A percentile compares a stretch with the other conserved stretches of the same genome.
Evolutionary conservation across 53 echinoderm and acorn worm genomes (phyloP).

Genomic region (Echinometra lucunter): DNA sequence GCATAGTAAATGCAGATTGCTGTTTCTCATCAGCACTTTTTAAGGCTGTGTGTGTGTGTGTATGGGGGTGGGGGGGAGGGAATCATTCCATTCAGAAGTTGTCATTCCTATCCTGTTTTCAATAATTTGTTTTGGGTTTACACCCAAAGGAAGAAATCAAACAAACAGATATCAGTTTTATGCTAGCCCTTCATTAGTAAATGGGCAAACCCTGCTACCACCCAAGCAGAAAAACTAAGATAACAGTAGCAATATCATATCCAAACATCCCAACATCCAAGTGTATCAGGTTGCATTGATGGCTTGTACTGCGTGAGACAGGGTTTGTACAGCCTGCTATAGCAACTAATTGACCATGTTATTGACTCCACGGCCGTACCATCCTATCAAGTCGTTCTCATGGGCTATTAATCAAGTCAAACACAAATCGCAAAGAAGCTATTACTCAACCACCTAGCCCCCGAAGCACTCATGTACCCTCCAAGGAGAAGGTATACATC

Average conservation of each 20-base stretch:
- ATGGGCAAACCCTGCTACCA: neutral
- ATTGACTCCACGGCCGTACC: neutral
- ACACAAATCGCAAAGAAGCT: neutral
- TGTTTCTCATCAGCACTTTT: neutral
- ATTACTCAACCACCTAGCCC: neutral
- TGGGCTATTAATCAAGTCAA: conserved; percentile 8
- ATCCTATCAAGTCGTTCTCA: neutral
- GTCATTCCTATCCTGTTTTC: neutral
- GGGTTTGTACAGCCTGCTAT: neutral
- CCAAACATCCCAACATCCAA: neutral
- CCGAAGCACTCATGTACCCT: too few relatives aligned
- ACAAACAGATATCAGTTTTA: neutral
- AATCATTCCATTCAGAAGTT: neutral
- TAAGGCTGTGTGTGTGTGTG: neutral
- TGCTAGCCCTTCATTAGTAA: neutral
- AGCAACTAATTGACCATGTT: conserved; percentile 5
- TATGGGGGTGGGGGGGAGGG: neutral
- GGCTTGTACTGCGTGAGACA: neutral
- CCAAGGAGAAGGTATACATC: neutral
- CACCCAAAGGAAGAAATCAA: neutral
- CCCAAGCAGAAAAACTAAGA: neutral
- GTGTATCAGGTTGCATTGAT: neutral
- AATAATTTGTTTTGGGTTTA: neutral
- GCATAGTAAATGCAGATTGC: neutral
- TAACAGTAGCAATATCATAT: neutral